Conservation (phyloP, 2,113 vertebrate species). For the Apodemus sylvaticus region DNA sequence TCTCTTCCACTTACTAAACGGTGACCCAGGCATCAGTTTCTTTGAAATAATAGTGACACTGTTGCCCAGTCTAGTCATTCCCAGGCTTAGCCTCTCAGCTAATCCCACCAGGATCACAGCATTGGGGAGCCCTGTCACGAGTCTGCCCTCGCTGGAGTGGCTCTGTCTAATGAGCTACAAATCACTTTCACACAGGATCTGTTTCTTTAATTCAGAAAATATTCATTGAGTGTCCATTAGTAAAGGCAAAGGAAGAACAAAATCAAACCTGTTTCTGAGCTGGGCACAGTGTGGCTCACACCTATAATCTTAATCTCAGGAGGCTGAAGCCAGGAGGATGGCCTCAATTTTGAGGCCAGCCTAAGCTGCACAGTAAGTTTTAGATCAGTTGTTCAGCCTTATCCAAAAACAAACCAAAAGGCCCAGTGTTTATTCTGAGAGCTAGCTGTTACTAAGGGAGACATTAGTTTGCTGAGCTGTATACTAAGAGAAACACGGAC, state of each 20-base stretch:
- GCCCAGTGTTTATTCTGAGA: neutral
- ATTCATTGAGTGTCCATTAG: neutral
- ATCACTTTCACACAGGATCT: neutral
- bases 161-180: neutral
- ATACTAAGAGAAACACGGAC: neutral
- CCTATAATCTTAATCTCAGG: neutral
- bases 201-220: neutral
- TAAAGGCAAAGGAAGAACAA: neutral
- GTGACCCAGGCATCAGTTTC: neutral
- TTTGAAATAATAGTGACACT: slow-evolving; percentile 9
- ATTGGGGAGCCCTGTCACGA: neutral
- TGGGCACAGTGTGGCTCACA: neutral
- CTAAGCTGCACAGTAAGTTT: neutral
- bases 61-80: neutral
- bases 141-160: slow-evolving; percentile 4
- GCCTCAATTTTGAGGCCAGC: neutral
- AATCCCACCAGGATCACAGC: neutral
- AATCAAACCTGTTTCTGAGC: neutral
- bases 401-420: neutral
- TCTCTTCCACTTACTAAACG: slow-evolving; percentile 26
- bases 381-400: neutral
- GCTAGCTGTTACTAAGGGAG: neutral
- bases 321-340: neutral
- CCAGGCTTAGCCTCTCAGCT: neutral
- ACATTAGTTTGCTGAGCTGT: neutral